Evolutionary conservation across 1,140 invertebrate genomes (phyloP), one percentile per base, ranked within the genome.

Genomic region (Charaxes varanes): DNA sequence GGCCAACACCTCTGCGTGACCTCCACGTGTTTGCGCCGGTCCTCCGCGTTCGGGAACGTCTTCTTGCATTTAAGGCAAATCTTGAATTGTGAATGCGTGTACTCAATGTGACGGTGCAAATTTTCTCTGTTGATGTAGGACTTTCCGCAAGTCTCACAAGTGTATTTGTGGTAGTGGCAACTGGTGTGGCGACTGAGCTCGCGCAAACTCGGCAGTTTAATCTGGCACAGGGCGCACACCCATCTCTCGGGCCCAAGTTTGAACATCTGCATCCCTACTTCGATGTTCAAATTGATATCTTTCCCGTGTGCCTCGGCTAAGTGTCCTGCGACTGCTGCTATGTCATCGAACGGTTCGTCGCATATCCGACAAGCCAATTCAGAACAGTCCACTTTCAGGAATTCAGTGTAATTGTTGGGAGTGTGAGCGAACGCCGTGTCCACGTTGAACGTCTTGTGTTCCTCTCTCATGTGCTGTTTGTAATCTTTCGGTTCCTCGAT

Each of bases 71-170:
- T 69, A 0, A 60, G 15, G 22, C 76, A 77, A 6, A 64, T 53
- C 12, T 64, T 62, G 12, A 27, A 49, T 19, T 58, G 37, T 15
- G 45, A 61, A 33, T 60, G 59, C 1, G 52, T 55, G 23, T 41
- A 63, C 14, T 53, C 37, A 5, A 60, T 49, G 12, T 76, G 67
- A 0, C 54, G 43, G 0, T 54, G 52, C 6, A 78, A 16, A 6
- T 63, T 66, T 4, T 67, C 62, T 2, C 47, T 50, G 8, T 58
- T 62, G 3, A 63, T 56, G 10, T 71, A 78, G 1, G 63, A 67
- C 32, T 70, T 72, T 0, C 77, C 77, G 34, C 77, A 81, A 3
- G 50, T 53, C 5, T 78, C 71, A 30, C 77, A 81, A 0, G 65
- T 74, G 23, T 61, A 68, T 23, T 68, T 79, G 11, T 61, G 58